Conservation (phyloP, 1,140 invertebrate species). For the Aphaenogaster rudis region DNA sequence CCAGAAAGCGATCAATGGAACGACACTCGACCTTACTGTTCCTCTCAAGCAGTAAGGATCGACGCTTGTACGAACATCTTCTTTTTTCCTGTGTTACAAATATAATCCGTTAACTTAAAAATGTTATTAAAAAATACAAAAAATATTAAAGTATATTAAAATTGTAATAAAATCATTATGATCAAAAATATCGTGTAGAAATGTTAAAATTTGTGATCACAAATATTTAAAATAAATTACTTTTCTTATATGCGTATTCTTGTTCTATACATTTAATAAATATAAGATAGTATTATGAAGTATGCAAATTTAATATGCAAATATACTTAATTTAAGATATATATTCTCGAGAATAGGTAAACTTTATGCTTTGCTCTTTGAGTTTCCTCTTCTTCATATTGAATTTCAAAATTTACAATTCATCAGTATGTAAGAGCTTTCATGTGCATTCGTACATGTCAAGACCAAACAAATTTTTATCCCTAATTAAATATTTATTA, state of each 20-base stretch:
- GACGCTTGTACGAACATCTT: not conserved
- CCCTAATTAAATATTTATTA: not conserved
- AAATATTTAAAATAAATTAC: not conserved
- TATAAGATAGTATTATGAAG: not conserved
- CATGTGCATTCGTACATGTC: not conserved
- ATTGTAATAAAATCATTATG: not conserved
- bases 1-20: constrained; percentile 40
- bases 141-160: not conserved
- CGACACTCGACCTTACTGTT: constrained; percentile 31
- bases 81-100: not conserved
- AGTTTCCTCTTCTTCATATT: not conserved
- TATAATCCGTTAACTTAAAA: not conserved
- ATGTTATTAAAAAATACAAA: not conserved
- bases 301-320: constrained; percentile 1
- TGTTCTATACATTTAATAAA: not conserved
- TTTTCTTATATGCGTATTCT: not conserved
- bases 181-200: not conserved
- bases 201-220: not conserved
- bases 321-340: not conserved
- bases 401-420: not conserved
- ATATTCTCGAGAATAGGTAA: not conserved
- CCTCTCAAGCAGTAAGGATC: not conserved
- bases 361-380: not conserved
- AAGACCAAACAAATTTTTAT: not conserved
- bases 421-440: not conserved